phyloP scores from a whole-genome alignment of 37 sponge, comb jelly and placozoan species.

The Beroe ovata region DNA sequence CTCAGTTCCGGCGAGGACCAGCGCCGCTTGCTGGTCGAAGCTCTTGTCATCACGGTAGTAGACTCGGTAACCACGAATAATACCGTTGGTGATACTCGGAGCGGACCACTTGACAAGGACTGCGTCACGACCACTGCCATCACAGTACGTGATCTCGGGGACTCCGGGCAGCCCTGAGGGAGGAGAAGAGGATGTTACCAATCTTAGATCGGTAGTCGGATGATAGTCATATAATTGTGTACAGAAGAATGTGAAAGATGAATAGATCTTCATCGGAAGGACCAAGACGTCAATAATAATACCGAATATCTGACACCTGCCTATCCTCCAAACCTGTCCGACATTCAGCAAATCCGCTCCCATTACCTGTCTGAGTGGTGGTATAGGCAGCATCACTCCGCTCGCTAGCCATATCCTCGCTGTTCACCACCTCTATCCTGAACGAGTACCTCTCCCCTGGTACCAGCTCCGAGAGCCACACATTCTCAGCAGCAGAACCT shows the following conservation, averaged over 20 bases:
- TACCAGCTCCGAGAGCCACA: background rate
- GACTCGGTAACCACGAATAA: slow-evolving; percentile 8
- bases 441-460: slow-evolving; percentile 30
- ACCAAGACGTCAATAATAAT: too few relatives aligned
- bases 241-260: too few relatives aligned
- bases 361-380: background rate
- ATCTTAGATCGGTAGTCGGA: too few relatives aligned
- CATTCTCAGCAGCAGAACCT: slow-evolving; percentile 3
- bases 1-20: background rate
- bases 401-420: background rate
- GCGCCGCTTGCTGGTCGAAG: slow-evolving; percentile 21
- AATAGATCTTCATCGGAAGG: too few relatives aligned
- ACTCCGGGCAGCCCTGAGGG: slow-evolving; percentile 40
- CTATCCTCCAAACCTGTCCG: too few relatives aligned
- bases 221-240: too few relatives aligned
- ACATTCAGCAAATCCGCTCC: too few relatives aligned
- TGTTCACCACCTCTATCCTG: background rate
- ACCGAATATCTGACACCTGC: too few relatives aligned
- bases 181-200: too few relatives aligned
- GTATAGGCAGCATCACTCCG: background rate
- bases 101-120: slow-evolving; percentile 45
- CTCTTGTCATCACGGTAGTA: slow-evolving; percentile 26
- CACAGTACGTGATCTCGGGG: slow-evolving; percentile 13
- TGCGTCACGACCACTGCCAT: slow-evolving; percentile 63
- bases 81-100: slow-evolving; percentile 34